A percentile compares a stretch with the other conserved stretches of the same genome.
These are phyloP conservation scores for Numida meleagris DNA, from an alignment of 2,113 vertebrate genomes.

Conservation along the genomic window DNA sequence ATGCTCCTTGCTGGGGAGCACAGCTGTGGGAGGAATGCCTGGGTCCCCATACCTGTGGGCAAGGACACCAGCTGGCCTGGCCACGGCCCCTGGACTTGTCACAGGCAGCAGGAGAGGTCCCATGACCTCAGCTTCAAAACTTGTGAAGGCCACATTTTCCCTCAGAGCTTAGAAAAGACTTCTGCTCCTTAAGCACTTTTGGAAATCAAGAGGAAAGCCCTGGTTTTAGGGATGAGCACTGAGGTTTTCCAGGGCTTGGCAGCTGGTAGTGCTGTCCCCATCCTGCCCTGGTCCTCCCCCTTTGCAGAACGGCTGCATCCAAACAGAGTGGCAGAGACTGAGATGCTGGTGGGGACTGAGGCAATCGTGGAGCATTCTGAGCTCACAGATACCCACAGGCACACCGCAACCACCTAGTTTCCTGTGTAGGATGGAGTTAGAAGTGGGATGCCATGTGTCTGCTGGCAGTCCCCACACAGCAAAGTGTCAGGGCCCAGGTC, in stretches of 20 bases:
- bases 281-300: not conserved
- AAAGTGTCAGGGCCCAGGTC: not conserved
- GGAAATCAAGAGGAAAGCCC: not conserved
- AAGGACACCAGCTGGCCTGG: not conserved
- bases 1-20: not conserved
- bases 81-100: not conserved
- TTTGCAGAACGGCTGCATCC: not conserved
- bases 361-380: not conserved
- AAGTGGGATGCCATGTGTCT: not conserved
- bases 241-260: not conserved
- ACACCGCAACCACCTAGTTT: not conserved
- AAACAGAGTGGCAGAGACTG: not conserved
- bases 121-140: not conserved
- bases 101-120: not conserved
- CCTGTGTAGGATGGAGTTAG: not conserved
- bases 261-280: not conserved
- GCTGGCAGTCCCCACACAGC: fast-evolving
- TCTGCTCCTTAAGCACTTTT: not conserved
- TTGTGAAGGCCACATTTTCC: not conserved
- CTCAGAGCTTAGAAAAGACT: not conserved
- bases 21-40: fast-evolving
- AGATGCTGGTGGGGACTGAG: not conserved
- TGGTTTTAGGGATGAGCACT: not conserved
- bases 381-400: not conserved
- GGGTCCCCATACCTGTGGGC: fast-evolving